Percentiles rank a stretch among this genome's conserved stretches.
These are phyloP conservation scores for Phymatocera aterrima DNA, from an alignment of 2,888 invertebrate genomes.

Conservation along the genomic window DNA sequence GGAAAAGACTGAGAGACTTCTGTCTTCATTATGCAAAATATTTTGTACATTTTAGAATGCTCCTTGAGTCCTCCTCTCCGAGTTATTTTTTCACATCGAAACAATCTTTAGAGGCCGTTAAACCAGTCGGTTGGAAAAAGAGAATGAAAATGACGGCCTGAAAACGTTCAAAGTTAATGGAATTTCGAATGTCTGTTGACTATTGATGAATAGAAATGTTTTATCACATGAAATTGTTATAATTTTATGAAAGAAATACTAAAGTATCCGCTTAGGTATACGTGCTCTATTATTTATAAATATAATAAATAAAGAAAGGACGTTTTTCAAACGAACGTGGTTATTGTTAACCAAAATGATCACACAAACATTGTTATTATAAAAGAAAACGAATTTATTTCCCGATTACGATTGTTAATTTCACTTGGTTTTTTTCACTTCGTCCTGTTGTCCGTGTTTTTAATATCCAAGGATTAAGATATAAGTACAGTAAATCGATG, in stretches of 20 bases:
- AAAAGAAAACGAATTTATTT: background rate
- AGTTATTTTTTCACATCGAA: background rate
- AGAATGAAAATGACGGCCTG: background rate
- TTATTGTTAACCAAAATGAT: slow-evolving; percentile 3
- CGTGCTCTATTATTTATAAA: background rate
- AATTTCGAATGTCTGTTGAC: background rate
- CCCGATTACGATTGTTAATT: background rate
- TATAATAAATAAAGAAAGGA: background rate
- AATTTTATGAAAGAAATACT: slow-evolving; percentile 6
- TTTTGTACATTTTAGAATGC: too few relatives aligned
- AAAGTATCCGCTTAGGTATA: background rate
- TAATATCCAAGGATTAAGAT: background rate
- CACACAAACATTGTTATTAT: background rate
- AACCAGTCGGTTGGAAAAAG: background rate
- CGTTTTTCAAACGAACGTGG: background rate
- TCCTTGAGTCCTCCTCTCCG: too few relatives aligned
- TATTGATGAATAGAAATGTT: background rate
- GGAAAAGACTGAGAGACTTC: too few relatives aligned
- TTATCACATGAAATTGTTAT: background rate
- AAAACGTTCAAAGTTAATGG: background rate
- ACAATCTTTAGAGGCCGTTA: background rate
- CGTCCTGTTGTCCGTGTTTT: too few relatives aligned
- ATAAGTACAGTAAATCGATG: background rate
- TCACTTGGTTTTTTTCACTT: background rate
- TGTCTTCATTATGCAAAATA: too few relatives aligned